phyloP scores from a whole-genome alignment of 1,140 invertebrate genomes.

The Carcinoscorpius rotundicauda region DNA sequence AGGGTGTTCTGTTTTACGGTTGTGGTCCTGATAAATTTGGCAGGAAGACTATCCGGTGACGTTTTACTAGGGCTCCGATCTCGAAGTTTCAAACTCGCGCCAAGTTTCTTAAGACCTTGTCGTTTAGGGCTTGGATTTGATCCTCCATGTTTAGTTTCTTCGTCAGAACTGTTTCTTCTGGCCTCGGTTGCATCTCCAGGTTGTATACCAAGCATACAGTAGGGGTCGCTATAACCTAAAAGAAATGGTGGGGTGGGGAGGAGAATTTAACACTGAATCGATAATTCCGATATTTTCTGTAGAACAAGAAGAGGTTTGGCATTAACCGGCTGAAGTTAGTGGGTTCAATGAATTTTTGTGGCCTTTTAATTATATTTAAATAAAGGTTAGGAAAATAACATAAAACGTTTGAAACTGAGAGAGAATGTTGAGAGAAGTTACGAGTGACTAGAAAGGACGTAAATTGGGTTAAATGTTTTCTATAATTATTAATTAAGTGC shows the following conservation, averaged over 20 bases:
- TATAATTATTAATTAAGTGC: too few species aligned
- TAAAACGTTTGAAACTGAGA: too few species aligned
- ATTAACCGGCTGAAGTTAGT: too few species aligned
- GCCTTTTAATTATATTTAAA: too few species aligned
- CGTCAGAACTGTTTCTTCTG: constrained; percentile 20
- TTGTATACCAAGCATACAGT: constrained; percentile 87
- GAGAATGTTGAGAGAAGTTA: too few species aligned
- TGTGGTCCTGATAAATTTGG: constrained; percentile 85
- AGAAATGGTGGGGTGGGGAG: neutral
- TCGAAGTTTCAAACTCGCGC: constrained; percentile 45
- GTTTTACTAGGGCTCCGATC: constrained; percentile 22
- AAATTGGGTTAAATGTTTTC: too few species aligned
- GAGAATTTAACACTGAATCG: too few species aligned
- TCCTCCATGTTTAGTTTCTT: constrained; percentile 3
- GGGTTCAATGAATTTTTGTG: too few species aligned
- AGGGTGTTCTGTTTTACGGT: constrained; percentile 81
- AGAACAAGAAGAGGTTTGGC: too few species aligned
- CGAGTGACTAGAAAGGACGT: too few species aligned
- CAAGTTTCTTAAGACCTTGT: constrained; percentile 15
- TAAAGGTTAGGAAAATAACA: too few species aligned
- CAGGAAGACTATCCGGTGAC: constrained; percentile 51
- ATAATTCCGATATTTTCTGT: too few species aligned
- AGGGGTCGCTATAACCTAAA: constrained; percentile 87
- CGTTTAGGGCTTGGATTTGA: constrained; percentile 4
- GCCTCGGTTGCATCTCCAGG: constrained; percentile 28